phyloP scores from a whole-genome alignment of 2,888 invertebrate species.

The Chrysopilus asiliformis region DNA sequence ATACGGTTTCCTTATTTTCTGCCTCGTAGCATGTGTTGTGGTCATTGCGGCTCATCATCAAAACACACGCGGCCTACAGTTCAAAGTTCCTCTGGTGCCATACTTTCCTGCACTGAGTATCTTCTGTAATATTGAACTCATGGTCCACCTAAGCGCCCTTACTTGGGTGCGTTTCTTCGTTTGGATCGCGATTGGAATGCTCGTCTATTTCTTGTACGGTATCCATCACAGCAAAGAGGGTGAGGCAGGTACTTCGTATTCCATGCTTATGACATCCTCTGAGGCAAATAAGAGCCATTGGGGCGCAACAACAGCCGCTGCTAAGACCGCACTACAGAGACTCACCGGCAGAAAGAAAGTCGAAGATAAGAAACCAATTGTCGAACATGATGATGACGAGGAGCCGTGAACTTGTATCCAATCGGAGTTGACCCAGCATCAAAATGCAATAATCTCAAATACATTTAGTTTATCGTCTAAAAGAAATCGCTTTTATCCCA shows the following conservation, averaged over 20 bases:
- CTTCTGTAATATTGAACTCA: conserved; percentile 65
- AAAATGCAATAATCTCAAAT: no score
- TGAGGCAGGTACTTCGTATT: conserved; percentile 43
- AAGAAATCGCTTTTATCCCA: no score
- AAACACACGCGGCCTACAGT: conserved; percentile 53
- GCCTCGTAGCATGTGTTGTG: conserved; percentile 53
- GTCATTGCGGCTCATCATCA: conserved; percentile 67
- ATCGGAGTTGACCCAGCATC: no score
- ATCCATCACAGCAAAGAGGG: conserved; percentile 76
- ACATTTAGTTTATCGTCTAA: no score
- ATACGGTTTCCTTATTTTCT: conserved; percentile 45
- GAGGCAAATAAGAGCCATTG: conserved; percentile 48
- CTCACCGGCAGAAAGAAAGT: conserved; percentile 25
- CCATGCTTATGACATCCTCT: conserved; percentile 50
- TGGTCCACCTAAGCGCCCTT: conserved; percentile 65
- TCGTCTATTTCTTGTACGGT: conserved; percentile 73
- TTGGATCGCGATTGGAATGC: conserved; percentile 74
- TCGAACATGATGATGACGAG: conserved; percentile 22
- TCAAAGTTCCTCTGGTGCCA: conserved; percentile 72
- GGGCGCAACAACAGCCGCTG: conserved; percentile 40
- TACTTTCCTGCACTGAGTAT: conserved; percentile 66
- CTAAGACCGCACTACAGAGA: conserved; percentile 21
- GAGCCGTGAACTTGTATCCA: no score
- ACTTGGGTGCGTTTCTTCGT: conserved; percentile 77
- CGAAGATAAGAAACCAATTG: conserved; percentile 30